Percentiles rank a stretch among this genome's conserved stretches.
Evolutionary conservation across 2,888 invertebrate species (phyloP).

Genomic region (Anarsia innoxiella): DNA sequence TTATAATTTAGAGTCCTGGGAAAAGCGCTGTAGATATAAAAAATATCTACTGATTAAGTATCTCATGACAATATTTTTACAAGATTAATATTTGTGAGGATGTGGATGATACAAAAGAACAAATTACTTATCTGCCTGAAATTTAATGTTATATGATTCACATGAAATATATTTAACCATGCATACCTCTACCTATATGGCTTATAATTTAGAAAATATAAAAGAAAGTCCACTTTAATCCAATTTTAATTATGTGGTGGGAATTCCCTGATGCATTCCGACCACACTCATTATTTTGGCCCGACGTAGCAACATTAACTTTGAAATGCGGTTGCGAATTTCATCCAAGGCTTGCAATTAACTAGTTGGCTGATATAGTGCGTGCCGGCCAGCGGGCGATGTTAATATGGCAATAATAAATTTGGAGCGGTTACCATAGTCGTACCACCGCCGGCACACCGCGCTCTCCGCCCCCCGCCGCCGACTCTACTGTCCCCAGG

Average conservation of each 20-base stretch:
- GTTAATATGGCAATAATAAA: slow-evolving; percentile 71
- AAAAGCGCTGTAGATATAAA: too few relatives aligned
- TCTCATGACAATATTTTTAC: too few relatives aligned
- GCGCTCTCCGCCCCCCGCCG: slow-evolving; percentile 16
- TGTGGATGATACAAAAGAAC: too few relatives aligned
- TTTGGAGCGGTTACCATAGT: slow-evolving; percentile 57
- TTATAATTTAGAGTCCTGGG: background rate
- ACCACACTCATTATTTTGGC: slow-evolving; percentile 53
- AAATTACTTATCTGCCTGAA: too few relatives aligned
- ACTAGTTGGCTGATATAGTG: slow-evolving; percentile 63
- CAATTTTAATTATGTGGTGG: slow-evolving; percentile 6
- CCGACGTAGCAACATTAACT: slow-evolving; percentile 61
- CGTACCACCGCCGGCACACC: too few relatives aligned
- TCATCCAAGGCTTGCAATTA: slow-evolving; percentile 66
- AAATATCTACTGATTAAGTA: too few relatives aligned
- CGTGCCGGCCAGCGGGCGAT: slow-evolving; percentile 34
- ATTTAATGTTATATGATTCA: too few relatives aligned
- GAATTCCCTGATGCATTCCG: slow-evolving; percentile 31
- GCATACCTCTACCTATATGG: too few relatives aligned
- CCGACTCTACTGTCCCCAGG: slow-evolving; percentile 33
- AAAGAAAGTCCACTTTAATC: slow-evolving; percentile 3
- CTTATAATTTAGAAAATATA: too few relatives aligned
- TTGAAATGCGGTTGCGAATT: slow-evolving; percentile 64
- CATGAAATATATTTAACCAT: too few relatives aligned
- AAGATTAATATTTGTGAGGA: too few relatives aligned